These are phyloP conservation scores for Tupiocoris notatus DNA, from an alignment of 2,888 invertebrate species.

Conservation along the genomic window DNA sequence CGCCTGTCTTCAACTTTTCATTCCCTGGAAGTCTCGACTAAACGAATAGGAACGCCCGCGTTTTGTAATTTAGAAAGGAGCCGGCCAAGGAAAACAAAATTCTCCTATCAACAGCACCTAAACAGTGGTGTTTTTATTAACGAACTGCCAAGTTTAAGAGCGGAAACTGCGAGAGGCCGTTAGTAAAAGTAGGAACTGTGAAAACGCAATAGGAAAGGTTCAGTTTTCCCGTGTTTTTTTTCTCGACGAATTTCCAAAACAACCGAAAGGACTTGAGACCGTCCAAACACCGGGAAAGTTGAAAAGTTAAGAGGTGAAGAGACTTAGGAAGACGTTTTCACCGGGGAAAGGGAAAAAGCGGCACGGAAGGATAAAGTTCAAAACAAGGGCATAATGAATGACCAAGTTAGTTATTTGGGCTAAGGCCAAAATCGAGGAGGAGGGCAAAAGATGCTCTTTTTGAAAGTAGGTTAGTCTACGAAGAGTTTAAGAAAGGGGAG, in stretches of 20 bases:
- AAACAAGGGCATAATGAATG: conserved; percentile 42
- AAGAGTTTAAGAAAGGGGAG: conserved; percentile 28
- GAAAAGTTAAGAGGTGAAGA: conserved; percentile 36
- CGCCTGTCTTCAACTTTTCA: too few species aligned
- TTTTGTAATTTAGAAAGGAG: too few species aligned
- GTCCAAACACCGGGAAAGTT: conserved; percentile 3
- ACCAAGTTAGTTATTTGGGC: conserved; percentile 43
- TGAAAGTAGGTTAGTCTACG: conserved; percentile 40
- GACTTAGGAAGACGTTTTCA: conserved; percentile 10
- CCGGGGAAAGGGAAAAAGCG: conserved; percentile 14
- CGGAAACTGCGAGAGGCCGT: background rate
- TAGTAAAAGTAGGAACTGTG: background rate
- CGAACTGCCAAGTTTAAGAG: background rate
- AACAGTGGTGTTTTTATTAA: background rate
- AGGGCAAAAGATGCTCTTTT: conserved; percentile 37
- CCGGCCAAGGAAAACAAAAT: background rate
- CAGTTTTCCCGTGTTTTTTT: background rate
- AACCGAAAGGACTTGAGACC: background rate
- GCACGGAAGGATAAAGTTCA: conserved; percentile 34
- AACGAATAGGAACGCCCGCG: too few species aligned
- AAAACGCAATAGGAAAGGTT: background rate
- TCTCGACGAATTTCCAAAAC: background rate
- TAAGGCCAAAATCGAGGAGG: conserved; percentile 35
- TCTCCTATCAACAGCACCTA: background rate
- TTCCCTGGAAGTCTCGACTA: too few species aligned